A percentile compares a stretch with the other conserved stretches of the same genome.
phyloP scores from a whole-genome alignment of 2,888 invertebrate genomes.

The Dyspetes luteomarginatus region DNA sequence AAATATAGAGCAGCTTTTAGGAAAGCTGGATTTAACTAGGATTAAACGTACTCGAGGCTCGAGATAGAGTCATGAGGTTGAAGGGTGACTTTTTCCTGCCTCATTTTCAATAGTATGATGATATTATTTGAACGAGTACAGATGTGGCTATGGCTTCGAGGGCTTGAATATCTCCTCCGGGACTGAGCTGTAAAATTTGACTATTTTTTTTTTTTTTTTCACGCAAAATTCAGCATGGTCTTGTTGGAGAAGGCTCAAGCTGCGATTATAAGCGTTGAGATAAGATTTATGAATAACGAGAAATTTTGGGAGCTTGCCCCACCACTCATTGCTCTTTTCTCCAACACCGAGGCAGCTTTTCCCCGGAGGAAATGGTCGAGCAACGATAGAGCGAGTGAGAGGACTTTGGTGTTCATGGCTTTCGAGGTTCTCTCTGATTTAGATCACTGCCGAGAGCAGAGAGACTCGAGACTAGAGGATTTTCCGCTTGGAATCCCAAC shows the following conservation, averaged over 20 bases:
- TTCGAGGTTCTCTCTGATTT: conserved; percentile 50
- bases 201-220: no score
- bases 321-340: conserved; percentile 1
- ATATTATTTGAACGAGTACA: no score
- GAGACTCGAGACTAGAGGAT: conserved; percentile 45
- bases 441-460: conserved; percentile 36
- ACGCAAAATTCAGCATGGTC: background rate
- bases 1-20: no score
- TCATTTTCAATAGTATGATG: no score
- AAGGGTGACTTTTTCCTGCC: no score
- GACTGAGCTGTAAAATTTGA: no score
- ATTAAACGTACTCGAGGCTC: no score
- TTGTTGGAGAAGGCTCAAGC: conserved; percentile 50
- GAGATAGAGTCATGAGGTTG: no score
- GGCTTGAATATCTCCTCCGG: no score
- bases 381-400: conserved; percentile 26
- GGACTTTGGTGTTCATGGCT: conserved; percentile 32
- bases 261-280: conserved; percentile 49
- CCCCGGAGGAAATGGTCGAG: conserved; percentile 52
- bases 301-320: conserved; percentile 47
- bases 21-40: no score
- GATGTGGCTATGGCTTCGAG: no score
- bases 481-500: conserved; percentile 59
- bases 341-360: conserved; percentile 44
- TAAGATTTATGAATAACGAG: conserved; percentile 64